Percentiles rank a stretch among this genome's conserved stretches.
phyloP scores from a whole-genome alignment of 2,888 invertebrate species.

The Cepaea hortensis region DNA sequence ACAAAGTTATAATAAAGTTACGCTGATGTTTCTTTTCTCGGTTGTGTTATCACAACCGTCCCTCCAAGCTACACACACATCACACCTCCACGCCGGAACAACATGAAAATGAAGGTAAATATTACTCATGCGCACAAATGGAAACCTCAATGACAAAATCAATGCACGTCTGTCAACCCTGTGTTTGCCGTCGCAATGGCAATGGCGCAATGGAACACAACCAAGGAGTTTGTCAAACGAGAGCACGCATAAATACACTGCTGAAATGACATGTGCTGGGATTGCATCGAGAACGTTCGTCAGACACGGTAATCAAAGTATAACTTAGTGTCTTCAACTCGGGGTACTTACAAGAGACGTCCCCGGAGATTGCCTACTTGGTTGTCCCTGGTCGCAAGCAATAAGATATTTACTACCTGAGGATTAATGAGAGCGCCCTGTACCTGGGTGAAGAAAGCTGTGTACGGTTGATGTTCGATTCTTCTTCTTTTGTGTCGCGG shows the following conservation, averaged over 20 bases:
- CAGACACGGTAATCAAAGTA: conserved; percentile 14
- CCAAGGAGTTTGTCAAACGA: not conserved
- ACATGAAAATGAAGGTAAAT: no score
- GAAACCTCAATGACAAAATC: not conserved
- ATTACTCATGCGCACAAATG: not conserved
- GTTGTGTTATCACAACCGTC: no score
- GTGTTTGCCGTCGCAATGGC: not conserved
- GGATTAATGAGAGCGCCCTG: not conserved
- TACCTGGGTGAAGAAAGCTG: not conserved
- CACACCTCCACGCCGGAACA: no score
- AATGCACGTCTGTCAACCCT: not conserved
- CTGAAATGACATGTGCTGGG: not conserved
- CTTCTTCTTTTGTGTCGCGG: not conserved
- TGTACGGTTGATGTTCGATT: not conserved
- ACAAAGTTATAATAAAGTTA: no score
- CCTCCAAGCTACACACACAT: no score
- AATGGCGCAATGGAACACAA: not conserved
- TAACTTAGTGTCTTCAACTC: not conserved
- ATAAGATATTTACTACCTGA: not conserved
- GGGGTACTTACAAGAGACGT: not conserved
- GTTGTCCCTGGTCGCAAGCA: not conserved
- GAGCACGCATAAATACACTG: not conserved
- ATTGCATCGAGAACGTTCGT: not conserved
- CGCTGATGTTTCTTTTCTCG: no score
- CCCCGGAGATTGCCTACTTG: not conserved